Evolutionary conservation across 2,888 invertebrate species (phyloP).

Genomic region (Clistopyga incitator): DNA sequence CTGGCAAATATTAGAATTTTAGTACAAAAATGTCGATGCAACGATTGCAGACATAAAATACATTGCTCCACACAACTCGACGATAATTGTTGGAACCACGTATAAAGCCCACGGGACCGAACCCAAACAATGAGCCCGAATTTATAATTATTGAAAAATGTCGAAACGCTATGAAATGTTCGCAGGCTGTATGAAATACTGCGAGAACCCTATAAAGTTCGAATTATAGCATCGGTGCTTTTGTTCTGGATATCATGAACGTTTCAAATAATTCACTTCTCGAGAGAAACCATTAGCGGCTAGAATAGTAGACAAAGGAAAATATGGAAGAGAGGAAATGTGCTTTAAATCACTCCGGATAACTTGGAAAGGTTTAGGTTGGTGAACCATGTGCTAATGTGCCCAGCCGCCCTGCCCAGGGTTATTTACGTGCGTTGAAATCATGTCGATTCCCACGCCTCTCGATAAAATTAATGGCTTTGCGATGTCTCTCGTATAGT

Average conservation of each 20-base stretch:
- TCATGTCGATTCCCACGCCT: conserved; percentile 24
- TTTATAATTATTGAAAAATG: neutral
- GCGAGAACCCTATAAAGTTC: neutral
- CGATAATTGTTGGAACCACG: too few species aligned
- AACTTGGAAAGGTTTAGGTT: conserved; percentile 20
- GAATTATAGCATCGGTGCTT: neutral
- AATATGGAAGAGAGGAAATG: conserved; percentile 18
- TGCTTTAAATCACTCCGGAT: conserved; percentile 42
- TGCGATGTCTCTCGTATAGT: neutral
- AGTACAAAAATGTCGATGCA: too few species aligned
- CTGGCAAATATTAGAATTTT: too few species aligned
- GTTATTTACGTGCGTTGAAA: neutral
- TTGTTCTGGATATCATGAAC: conserved; percentile 16
- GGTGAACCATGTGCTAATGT: conserved; percentile 6
- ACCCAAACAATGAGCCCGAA: neutral
- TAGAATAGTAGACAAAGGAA: conserved; percentile 3
- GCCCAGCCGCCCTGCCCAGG: neutral
- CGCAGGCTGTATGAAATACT: neutral
- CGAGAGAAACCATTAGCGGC: neutral
- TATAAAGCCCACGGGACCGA: too few species aligned
- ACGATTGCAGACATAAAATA: too few species aligned
- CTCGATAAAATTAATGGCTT: conserved; percentile 42
- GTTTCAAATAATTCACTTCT: conserved; percentile 41
- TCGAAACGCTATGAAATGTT: neutral
- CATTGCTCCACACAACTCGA: too few species aligned